Evolutionary conservation across 1,140 invertebrate genomes (phyloP), one percentile per base, ranked within the genome.

Genomic region (Halotydeus destructor): DNA sequence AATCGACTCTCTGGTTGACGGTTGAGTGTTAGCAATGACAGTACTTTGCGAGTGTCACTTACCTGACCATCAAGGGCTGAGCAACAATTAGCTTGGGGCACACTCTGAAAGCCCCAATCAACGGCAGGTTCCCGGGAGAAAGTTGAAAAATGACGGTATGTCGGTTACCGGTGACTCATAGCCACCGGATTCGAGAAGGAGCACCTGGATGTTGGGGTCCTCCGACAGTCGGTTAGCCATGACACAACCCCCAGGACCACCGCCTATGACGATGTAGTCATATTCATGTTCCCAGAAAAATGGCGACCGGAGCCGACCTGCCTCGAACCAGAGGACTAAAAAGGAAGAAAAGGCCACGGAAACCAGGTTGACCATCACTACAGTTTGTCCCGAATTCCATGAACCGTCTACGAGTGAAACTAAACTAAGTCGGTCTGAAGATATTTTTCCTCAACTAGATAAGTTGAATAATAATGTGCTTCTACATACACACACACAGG

Each of bases 41-140:
- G 30, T 9, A 40, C 12, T 28, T 3, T 30, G 25, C 11, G 9
- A 39, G 9, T 39, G 14, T 11, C 19, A 19, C 24, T 28, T n/a
- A 16, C 3, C 18, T 12, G 11, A 33, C 24, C 11, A 9, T 43
- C 36, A 12, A 2, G 6, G n/a, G 12, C 21, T 19, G 4, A 4
- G 38, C 41, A 31, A 8, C 31, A 31, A 8, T 35, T 43, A 9
- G 16, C 14, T 18, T 91, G 83, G 0, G 80, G 76, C 52, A 79
- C 78, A 1, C 84, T 89, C 32, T 67, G 65, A 55, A 76, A 89
- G 5, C 69, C 64, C 78, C 82, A 91, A 61, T 89, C 83, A 33
- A 54, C 28, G 55, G 80, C 71, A 42, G 76, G 30, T 14, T 76
- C 75, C 19, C 77, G 59, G 16, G 78, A 55, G n/a, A n/a, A n/a